Conservation (phyloP, 2,888 invertebrate genomes). For the Xanthorhoe designata region DNA sequence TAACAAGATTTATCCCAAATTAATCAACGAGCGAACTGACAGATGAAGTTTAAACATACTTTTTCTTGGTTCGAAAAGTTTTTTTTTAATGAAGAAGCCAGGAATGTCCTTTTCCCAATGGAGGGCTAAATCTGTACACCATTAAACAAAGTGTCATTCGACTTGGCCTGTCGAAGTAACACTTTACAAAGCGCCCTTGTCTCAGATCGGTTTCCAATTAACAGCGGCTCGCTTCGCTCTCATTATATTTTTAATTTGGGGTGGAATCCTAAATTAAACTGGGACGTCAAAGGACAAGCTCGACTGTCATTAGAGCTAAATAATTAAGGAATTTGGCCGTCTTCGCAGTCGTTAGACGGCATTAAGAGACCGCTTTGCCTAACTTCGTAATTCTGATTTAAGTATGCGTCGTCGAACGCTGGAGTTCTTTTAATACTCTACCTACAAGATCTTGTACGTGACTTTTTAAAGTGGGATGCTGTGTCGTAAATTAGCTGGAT, state of each 20-base stretch:
- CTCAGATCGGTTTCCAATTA: constrained; percentile 85
- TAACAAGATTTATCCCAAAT: too few species aligned
- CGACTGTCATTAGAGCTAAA: constrained; percentile 83
- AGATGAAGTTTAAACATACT: neutral
- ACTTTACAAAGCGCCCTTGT: constrained; percentile 63
- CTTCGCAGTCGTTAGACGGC: constrained; percentile 77
- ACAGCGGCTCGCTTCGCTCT: constrained; percentile 79
- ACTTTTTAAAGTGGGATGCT: constrained; percentile 39
- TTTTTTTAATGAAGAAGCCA: constrained; percentile 19
- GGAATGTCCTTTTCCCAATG: constrained; percentile 20
- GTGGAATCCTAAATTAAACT: constrained; percentile 83
- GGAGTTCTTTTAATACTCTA: constrained; percentile 57
- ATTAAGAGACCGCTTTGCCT: constrained; percentile 72
- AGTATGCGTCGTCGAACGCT: constrained; percentile 51
- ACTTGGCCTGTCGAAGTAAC: constrained; percentile 52
- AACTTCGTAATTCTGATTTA: constrained; percentile 78
- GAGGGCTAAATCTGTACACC: constrained; percentile 38
- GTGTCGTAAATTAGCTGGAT: neutral
- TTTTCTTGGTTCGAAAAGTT: constrained; percentile 7
- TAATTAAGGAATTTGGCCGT: constrained; percentile 84
- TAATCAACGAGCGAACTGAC: too few species aligned
- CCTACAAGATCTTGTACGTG: constrained; percentile 38
- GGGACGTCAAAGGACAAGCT: constrained; percentile 82
- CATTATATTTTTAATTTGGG: constrained; percentile 86
- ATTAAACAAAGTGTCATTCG: constrained; percentile 47